Evolutionary conservation across 1,140 invertebrate genomes (phyloP), one percentile per base, ranked within the genome.

Genomic region (Plodia interpunctella): DNA sequence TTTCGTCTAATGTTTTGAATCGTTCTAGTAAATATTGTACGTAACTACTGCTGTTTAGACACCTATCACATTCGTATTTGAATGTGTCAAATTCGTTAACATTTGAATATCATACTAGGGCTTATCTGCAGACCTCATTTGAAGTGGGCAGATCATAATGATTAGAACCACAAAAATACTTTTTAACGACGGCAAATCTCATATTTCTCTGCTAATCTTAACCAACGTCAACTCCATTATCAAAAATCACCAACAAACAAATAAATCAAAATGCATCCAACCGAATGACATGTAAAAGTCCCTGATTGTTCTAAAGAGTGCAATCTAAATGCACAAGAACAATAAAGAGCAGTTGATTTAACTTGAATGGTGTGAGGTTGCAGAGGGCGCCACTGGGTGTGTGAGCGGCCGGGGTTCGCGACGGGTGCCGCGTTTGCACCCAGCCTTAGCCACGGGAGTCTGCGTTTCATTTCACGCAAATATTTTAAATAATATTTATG

Each of bases 181-280:
- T 25, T 3, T 25, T 3, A 25, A 25, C 6, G 6, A 2, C 21
- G 2, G 6, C 21, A 2, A 3, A 25, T 25, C 21, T 2, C 21
- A 3, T n/a, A n/a, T 25, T 25, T 6, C 21, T 25, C 2, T 25
- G 21, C 21, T 25, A 25, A 25, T 25, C 21, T 25, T 6, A 3
- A 25, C 6, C 21, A 25, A 25, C 21, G 21, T 25, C 21, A 25
- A 25, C 21, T 25, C 21, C 21, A 25, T 25, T 25, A 25, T 25
- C 21, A 35, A 35, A 44, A 44, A 44, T 44, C 38, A 44, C 10
- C 38, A 44, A 44, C n/a, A 44, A 44, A 44, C n/a, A 44, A 44
- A 44, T 44, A 44, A 44, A 44, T 44, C 15, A 44, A 44, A 44
- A 44, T n/a, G 38, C 38, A 44, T n/a, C 38, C 13, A 10, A 44